These are phyloP conservation scores for Syngnathus typhle DNA, from an alignment of 2,113 vertebrate species.

Conservation along the genomic window DNA sequence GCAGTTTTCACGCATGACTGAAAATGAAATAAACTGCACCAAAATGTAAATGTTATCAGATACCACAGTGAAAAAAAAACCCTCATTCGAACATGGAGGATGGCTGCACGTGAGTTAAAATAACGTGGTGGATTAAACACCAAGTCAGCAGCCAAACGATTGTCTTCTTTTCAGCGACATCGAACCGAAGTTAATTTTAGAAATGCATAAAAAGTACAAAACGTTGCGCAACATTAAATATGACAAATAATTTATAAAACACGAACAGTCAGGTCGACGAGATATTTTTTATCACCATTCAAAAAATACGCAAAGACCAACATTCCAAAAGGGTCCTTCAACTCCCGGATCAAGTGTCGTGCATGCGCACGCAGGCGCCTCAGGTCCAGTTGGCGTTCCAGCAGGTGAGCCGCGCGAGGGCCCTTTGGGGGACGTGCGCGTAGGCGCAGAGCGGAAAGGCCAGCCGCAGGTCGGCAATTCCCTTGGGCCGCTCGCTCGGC, in stretches of 20 bases:
- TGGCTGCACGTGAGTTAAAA: not conserved
- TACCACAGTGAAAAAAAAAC: not conserved
- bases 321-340: not conserved
- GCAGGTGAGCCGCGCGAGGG: conserved; percentile 74
- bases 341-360: not conserved
- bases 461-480: conserved; percentile 78
- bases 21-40: not conserved
- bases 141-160: too few species aligned
- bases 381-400: conserved; percentile 84
- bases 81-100: too few species aligned
- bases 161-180: too few species aligned
- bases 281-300: too few species aligned
- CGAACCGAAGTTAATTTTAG: too few species aligned
- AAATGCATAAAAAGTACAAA: not conserved
- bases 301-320: too few species aligned
- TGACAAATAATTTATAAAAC: not conserved
- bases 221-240: not conserved
- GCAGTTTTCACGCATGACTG: not conserved
- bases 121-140: too few species aligned
- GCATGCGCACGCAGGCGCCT: not conserved
- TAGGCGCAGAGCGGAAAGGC: conserved; percentile 40
- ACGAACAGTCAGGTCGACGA: not conserved
- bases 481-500: conserved; percentile 77
- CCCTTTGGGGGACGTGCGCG: conserved; percentile 72
- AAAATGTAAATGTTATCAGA: not conserved